A percentile compares a stretch with the other conserved stretches of the same genome.
phyloP scores from a whole-genome alignment of 1,140 invertebrate species.

The Anoplolepis gracilipes region DNA sequence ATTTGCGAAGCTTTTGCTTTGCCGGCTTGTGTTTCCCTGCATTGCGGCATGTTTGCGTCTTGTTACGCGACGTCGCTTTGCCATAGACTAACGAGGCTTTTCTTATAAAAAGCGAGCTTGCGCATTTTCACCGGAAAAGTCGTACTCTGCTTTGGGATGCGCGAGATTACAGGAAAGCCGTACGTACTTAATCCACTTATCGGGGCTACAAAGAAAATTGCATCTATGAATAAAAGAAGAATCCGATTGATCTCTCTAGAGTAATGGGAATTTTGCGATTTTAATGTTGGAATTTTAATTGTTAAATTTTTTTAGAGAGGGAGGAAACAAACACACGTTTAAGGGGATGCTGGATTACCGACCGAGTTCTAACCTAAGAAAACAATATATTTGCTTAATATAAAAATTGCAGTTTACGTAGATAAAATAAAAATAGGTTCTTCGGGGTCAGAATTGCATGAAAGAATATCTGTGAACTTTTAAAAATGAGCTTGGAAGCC shows the following conservation, averaged over 20 bases:
- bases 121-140: background rate
- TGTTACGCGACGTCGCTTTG: background rate
- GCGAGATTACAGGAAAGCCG: background rate
- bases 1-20: slow-evolving; percentile 6
- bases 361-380: no score
- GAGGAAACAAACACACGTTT: no score
- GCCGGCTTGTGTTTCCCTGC: background rate
- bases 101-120: slow-evolving; percentile 18
- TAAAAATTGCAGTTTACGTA: no score
- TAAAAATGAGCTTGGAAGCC: no score
- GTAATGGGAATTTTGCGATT: background rate
- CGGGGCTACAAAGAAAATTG: background rate
- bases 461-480: no score
- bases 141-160: background rate
- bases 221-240: background rate
- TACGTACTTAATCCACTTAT: background rate
- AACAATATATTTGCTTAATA: no score
- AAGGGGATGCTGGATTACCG: no score
- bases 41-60: slow-evolving; percentile 12
- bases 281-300: background rate
- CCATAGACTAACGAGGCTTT: slow-evolving; percentile 13
- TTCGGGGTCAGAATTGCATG: no score
- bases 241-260: background rate
- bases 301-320: no score
- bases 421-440: no score